A percentile compares a stretch with the other conserved stretches of the same genome.
phyloP scores from a whole-genome alignment of 2,888 invertebrate species.

The Adelphocoris suturalis region DNA sequence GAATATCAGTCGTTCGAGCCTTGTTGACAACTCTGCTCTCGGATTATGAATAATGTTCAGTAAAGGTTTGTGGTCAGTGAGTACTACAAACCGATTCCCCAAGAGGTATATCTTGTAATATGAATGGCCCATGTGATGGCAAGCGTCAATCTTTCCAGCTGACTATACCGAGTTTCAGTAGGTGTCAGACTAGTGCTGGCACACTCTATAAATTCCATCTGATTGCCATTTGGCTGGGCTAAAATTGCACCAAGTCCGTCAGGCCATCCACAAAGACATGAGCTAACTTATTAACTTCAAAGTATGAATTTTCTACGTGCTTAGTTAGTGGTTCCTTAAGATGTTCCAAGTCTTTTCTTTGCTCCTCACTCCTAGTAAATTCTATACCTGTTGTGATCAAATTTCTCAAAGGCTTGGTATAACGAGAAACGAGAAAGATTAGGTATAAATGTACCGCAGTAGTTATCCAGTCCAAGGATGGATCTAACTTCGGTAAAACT shows the following conservation, averaged over 20 bases:
- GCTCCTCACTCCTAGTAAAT: background rate
- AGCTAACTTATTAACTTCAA: slow-evolving; percentile 51
- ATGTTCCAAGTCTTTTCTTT: background rate
- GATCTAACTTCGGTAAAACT: background rate
- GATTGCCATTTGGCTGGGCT: background rate
- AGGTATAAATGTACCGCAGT: slow-evolving; percentile 26
- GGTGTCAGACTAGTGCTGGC: slow-evolving; percentile 38
- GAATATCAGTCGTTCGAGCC: slow-evolving; percentile 31
- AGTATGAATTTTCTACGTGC: slow-evolving; percentile 48
- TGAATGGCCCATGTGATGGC: slow-evolving; percentile 37
- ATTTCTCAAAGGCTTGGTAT: background rate
- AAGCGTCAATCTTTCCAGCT: slow-evolving; percentile 34
- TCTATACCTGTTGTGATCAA: background rate
- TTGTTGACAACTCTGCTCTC: slow-evolving; percentile 2
- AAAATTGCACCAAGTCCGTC: slow-evolving; percentile 47
- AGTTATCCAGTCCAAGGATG: background rate
- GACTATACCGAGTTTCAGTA: background rate
- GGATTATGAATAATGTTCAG: slow-evolving; percentile 1
- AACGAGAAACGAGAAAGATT: background rate
- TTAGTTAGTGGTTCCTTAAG: background rate
- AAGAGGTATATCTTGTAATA: slow-evolving; percentile 11
- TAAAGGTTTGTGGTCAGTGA: slow-evolving; percentile 33
- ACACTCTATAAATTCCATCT: slow-evolving; percentile 2
- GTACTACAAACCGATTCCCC: slow-evolving; percentile 16
- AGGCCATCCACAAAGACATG: slow-evolving; percentile 52